These are phyloP conservation scores for Sebastes miniatus DNA, from an alignment of 2,797 vertebrate species.

Conservation along the genomic window DNA sequence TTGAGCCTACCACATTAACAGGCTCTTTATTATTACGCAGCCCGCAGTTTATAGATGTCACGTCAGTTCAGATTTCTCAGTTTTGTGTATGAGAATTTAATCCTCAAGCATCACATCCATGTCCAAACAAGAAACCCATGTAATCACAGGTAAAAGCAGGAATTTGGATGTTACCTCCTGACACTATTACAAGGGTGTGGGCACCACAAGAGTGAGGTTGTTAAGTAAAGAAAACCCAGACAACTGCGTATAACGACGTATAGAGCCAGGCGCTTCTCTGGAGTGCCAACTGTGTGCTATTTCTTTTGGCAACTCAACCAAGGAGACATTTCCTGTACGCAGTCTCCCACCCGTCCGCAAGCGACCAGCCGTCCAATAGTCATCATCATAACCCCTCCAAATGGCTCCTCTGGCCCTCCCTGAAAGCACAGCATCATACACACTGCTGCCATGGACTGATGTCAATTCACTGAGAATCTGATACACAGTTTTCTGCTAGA, in stretches of 20 bases:
- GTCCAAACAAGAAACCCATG: background rate
- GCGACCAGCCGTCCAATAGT: conserved; percentile 11
- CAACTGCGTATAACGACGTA: conserved; percentile 26
- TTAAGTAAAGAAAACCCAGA: conserved; percentile 29
- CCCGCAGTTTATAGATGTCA: conserved; percentile 7
- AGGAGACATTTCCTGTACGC: conserved; percentile 67
- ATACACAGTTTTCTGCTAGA: background rate
- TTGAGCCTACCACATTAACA: conserved; percentile 7
- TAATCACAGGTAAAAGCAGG: conserved; percentile 15
- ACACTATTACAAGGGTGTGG: conserved; percentile 7
- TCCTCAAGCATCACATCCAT: background rate
- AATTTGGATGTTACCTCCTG: background rate
- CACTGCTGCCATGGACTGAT: background rate
- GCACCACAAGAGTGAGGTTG: background rate
- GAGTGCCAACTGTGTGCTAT: conserved; percentile 53
- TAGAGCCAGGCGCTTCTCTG: conserved; percentile 20
- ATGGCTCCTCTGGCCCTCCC: conserved; percentile 8
- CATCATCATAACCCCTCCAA: conserved; percentile 1
- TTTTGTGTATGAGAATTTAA: background rate
- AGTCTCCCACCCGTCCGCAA: conserved; percentile 43
- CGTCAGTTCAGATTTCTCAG: background rate
- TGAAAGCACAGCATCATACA: conserved; percentile 2
- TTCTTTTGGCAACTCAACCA: conserved; percentile 62
- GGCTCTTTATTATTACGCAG: background rate
- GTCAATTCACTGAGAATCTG: background rate